Percentiles rank a stretch among this genome's conserved stretches.
Conservation (phyloP, 2,113 vertebrate genomes). For the Caranx ignobilis region DNA sequence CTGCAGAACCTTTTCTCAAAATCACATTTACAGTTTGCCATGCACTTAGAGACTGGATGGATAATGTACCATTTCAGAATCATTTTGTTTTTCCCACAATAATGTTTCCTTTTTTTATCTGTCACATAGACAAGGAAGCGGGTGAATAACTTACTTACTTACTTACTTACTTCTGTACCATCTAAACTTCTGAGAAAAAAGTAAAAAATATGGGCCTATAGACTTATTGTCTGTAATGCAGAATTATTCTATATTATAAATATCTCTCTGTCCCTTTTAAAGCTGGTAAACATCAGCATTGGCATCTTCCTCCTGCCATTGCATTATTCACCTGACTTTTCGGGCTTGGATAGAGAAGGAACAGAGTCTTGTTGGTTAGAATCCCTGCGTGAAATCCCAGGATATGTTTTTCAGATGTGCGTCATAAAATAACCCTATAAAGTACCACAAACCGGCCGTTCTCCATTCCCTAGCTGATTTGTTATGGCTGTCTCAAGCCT, state of each 20-base stretch:
- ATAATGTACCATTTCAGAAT: constrained; percentile 52
- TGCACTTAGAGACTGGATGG: constrained; percentile 59
- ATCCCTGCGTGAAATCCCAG: constrained; percentile 48
- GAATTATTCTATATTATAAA: not conserved
- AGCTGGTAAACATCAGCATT: constrained; percentile 14
- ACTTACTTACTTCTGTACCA: not conserved
- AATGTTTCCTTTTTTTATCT: not conserved
- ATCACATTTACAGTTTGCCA: constrained; percentile 61
- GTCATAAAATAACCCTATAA: constrained; percentile 73
- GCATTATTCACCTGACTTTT: constrained; percentile 52
- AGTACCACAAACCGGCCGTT: constrained; percentile 46
- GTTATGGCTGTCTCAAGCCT: constrained; percentile 70
- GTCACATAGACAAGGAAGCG: constrained; percentile 19
- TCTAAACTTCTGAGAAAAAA: constrained; percentile 10
- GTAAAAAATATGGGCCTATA: constrained; percentile 10
- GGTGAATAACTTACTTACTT: constrained; percentile 10
- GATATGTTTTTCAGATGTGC: constrained; percentile 72
- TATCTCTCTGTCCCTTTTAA: constrained; percentile 11
- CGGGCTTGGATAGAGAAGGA: constrained; percentile 10
- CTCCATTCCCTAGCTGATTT: constrained; percentile 60
- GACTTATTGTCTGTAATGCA: too few relatives aligned
- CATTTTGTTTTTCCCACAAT: constrained; percentile 40
- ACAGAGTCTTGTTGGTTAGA: constrained; percentile 20
- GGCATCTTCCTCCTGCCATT: not conserved
- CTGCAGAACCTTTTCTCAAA: constrained; percentile 65